A percentile compares a stretch with the other conserved stretches of the same genome.
Conservation (phyloP, 2,113 vertebrate genomes). For the Neodon shergylaensis region DNA sequence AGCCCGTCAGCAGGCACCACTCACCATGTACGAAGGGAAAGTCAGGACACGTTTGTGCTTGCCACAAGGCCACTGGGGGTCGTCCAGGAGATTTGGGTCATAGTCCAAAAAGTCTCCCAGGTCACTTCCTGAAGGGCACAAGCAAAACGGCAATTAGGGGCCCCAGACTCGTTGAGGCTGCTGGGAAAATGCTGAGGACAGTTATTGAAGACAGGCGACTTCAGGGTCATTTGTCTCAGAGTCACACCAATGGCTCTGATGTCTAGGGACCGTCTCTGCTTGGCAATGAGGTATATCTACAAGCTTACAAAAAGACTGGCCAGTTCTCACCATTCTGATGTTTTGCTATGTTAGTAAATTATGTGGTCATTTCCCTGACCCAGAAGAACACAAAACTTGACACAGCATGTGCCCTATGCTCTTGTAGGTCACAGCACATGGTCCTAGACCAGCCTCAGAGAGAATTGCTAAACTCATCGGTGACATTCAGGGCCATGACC, state of each 20-base stretch:
- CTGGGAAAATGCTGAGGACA: not conserved
- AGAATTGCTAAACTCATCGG: fast-evolving
- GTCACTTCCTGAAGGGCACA: constrained; percentile 91
- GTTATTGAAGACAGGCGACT: not conserved
- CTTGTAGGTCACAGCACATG: not conserved
- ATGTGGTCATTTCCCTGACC: not conserved
- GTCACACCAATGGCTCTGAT: fast-evolving
- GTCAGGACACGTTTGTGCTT: constrained; percentile 99
- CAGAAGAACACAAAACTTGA: not conserved
- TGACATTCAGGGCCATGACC: fast-evolving
- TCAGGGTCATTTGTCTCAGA: not conserved
- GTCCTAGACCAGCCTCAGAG: not conserved
- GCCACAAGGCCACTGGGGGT: constrained; percentile 99
- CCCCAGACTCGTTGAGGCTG: not conserved
- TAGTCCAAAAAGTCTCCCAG: constrained; percentile 94
- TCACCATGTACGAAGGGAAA: constrained; percentile 99
- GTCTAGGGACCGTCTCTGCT: not conserved
- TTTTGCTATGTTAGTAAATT: not conserved
- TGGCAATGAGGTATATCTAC: not conserved
- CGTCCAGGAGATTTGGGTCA: constrained; percentile 97
- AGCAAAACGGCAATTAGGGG: not conserved
- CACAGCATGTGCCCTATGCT: too few relatives aligned
- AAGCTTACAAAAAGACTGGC: not conserved
- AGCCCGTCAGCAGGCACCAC: constrained; percentile 9
- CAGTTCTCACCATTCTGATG: not conserved